A percentile compares a stretch with the other conserved stretches of the same genome.
These are phyloP conservation scores for Sinohyriopsis cumingii DNA, from an alignment of 2,888 invertebrate genomes.

Conservation along the genomic window DNA sequence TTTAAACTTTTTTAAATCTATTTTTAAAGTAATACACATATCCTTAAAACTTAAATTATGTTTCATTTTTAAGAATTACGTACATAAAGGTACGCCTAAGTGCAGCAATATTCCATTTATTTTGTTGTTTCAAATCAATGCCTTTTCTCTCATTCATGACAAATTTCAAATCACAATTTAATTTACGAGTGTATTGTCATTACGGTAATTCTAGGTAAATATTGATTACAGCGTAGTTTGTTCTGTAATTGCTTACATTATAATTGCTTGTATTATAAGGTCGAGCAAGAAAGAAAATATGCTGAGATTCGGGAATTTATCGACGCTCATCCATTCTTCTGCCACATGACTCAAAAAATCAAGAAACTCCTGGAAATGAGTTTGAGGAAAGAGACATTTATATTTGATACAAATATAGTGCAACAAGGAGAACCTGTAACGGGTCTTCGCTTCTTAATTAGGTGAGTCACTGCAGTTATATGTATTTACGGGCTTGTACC, in stretches of 20 bases:
- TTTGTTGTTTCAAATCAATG: too few species aligned
- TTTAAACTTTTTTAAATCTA: too few species aligned
- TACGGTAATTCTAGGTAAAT: not conserved
- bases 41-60: too few species aligned
- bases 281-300: constrained; percentile 61
- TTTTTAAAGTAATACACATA: too few species aligned
- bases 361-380: constrained; percentile 66
- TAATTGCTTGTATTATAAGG: constrained; percentile 34
- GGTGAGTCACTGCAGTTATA: constrained; percentile 37
- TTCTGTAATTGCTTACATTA: not conserved
- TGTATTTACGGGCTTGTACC: not conserved
- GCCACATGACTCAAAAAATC: constrained; percentile 55
- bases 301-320: constrained; percentile 60
- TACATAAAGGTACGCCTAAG: too few species aligned
- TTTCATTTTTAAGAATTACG: too few species aligned
- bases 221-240: not conserved
- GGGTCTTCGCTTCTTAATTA: constrained; percentile 62
- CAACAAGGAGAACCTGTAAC: constrained; percentile 61
- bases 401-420: constrained; percentile 59
- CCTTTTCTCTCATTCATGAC: too few species aligned
- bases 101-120: too few species aligned
- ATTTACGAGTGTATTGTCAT: not conserved
- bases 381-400: constrained; percentile 58
- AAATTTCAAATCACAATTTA: too few species aligned
- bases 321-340: constrained; percentile 62